Evolutionary conservation across 2,888 invertebrate species (phyloP).

Genomic region (Suillia variegata): DNA sequence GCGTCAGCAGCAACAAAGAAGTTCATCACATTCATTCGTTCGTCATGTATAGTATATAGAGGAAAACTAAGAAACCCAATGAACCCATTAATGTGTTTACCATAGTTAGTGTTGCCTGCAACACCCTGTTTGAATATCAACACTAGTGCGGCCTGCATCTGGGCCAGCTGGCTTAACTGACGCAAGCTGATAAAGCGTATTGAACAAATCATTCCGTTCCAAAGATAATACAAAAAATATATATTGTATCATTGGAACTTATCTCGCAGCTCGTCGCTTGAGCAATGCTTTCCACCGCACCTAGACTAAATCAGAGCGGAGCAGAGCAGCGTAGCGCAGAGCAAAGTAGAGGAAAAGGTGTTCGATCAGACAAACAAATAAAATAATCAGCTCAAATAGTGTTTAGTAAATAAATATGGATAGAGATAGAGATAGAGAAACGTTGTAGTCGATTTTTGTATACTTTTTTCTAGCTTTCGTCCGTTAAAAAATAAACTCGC

Average conservation of each 20-base stretch:
- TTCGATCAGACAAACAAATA: not conserved
- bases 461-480: not conserved
- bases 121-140: too few relatives aligned
- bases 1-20: too few relatives aligned
- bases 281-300: not conserved
- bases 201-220: not conserved
- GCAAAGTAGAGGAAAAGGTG: not conserved
- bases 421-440: not conserved
- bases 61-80: too few relatives aligned
- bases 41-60: too few relatives aligned
- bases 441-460: too few relatives aligned
- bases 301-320: not conserved
- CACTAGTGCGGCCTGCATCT: not conserved
- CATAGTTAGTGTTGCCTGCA: too few relatives aligned
- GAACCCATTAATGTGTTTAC: too few relatives aligned
- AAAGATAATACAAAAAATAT: too few relatives aligned
- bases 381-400: slow-evolving; percentile 2
- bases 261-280: not conserved
- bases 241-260: slow-evolving; percentile 3
- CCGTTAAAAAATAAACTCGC: not conserved
- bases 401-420: not conserved
- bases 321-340: not conserved
- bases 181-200: not conserved
- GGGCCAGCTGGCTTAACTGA: not conserved
- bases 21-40: too few relatives aligned